Conservation (phyloP, 2,888 invertebrate genomes). For the Peribatodes rhomboidaria region DNA sequence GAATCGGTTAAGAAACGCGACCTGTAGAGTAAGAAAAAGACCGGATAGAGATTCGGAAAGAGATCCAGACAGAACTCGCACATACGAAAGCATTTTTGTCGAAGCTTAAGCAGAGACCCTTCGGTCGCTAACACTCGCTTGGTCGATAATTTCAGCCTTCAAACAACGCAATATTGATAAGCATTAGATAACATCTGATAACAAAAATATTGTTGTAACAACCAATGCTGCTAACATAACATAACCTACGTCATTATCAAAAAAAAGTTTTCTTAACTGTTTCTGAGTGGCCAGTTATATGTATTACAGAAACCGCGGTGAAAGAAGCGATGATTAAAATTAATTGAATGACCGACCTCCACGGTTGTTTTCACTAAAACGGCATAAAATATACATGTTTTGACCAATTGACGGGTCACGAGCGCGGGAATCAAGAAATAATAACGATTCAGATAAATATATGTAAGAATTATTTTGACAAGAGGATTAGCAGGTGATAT, state of each 20-base stretch:
- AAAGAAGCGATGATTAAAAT: conserved; percentile 50
- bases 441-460: conserved; percentile 21
- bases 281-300: conserved; percentile 34
- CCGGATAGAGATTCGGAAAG: no score
- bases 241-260: background rate
- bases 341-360: conserved; percentile 47
- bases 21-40: no score
- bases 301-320: conserved; percentile 31
- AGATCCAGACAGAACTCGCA: no score
- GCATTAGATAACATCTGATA: no score
- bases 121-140: no score
- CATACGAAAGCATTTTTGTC: no score
- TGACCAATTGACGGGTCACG: conserved; percentile 46
- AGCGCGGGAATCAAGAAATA: conserved; percentile 32
- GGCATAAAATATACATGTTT: conserved; percentile 42
- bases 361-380: conserved; percentile 43
- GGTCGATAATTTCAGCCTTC: no score
- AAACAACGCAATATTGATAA: no score
- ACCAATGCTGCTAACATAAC: no score
- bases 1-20: no score
- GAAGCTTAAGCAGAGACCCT: no score
- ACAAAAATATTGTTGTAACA: no score
- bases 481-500: background rate
- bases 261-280: conserved; percentile 15
- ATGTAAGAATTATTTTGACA: background rate